Percentiles rank a stretch among this genome's conserved stretches.
These are phyloP conservation scores for Nyctereutes procyonoides DNA, from an alignment of 2,113 vertebrate species.

Conservation along the genomic window DNA sequence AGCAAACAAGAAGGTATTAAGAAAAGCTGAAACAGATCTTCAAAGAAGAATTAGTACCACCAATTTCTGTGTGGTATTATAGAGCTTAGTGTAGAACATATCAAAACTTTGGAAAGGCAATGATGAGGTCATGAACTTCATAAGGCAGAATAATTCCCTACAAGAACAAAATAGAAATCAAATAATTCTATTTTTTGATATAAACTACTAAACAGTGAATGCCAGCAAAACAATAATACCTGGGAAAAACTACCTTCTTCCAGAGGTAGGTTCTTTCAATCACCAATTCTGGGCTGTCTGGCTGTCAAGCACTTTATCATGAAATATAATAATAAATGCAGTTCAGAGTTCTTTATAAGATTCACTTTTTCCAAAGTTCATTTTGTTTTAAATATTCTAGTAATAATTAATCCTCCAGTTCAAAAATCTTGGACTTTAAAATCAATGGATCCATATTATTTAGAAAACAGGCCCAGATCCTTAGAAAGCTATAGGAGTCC, in stretches of 20 bases:
- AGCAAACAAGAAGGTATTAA: conserved; percentile 53
- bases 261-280: not conserved
- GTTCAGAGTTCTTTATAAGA: conserved; percentile 21
- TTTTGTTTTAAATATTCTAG: conserved; percentile 29
- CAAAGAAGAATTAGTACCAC: conserved; percentile 65
- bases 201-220: conserved; percentile 25
- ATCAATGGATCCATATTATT: not conserved
- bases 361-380: conserved; percentile 25
- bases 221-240: not conserved
- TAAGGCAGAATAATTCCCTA: not conserved
- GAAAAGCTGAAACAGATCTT: conserved; percentile 54
- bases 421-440: conserved; percentile 37
- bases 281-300: not conserved
- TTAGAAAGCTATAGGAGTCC: not conserved
- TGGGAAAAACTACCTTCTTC: not conserved
- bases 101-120: conserved; percentile 45
- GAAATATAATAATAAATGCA: conserved; percentile 33
- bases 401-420: not conserved
- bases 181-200: not conserved
- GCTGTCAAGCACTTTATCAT: not conserved
- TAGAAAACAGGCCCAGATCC: not conserved
- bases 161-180: conserved; percentile 47
- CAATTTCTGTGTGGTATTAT: conserved; percentile 46
- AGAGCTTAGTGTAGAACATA: conserved; percentile 43
- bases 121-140: conserved; percentile 62